Evolutionary conservation across 2,888 invertebrate species (phyloP), one percentile per base, ranked within the genome.

Genomic region (Octodonta nipae): DNA sequence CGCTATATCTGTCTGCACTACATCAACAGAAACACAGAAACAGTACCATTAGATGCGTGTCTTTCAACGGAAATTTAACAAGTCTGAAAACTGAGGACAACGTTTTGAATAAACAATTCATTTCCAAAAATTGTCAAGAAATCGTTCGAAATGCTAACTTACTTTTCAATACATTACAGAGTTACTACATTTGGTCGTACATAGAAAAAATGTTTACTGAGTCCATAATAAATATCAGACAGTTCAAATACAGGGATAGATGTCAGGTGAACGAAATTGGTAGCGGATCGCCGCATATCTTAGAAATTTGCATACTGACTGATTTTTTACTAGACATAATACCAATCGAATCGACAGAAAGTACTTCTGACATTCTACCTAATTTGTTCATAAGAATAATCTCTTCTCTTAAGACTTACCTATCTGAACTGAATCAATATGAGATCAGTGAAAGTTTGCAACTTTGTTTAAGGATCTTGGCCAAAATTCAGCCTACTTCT

Each of bases 181-280:
- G 81, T n/a, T 77, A 77, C 35, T 88, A 84, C 52, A 76, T 88
- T 34, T 89, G 89, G 88, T 73, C 75, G 41, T 86, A 80, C 51
- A 72, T 83, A 43, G 76, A 75, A 14, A 66, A 67, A 42, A 60
- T 78, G 38, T 77, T 73, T 46, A 69, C 72, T 34, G 70, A 70
- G 28, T 49, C 61, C 7, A 42, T 56, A 8, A 41, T 26, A 11
- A 52, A 42, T 40, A 42, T 55, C 32, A 51, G 55, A 39, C 51
- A 47, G 35, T 52, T 45, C 35, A 50, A 49, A 22, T 52, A 49
- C 32, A 52, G 57, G 24, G 55, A 56, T 31, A 44, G 51, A 28
- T 50, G 54, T 46, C 37, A 52, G 36, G 43, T 55, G 13, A 42
- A 68, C 65, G 37, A 68, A 56, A 76, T 81, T 15, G 78, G 75